These are phyloP conservation scores for Papilio elwesi DNA, from an alignment of 2,888 invertebrate genomes.

Conservation along the genomic window DNA sequence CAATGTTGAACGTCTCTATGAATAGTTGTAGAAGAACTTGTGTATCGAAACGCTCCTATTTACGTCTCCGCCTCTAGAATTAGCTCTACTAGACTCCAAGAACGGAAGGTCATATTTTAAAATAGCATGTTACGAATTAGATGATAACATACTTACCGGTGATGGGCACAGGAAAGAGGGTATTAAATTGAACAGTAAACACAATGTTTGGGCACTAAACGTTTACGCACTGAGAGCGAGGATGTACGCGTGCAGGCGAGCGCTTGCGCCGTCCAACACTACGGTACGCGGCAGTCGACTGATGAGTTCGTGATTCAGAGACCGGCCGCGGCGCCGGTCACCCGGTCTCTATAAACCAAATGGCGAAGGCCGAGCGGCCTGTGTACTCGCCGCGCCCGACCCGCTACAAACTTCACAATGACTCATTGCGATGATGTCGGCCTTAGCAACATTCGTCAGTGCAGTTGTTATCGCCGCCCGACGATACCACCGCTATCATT, in stretches of 20 bases:
- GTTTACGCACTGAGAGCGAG: conserved; percentile 71
- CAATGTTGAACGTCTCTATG: conserved; percentile 15
- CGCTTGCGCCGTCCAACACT: conserved; percentile 69
- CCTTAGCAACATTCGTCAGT: conserved; percentile 46
- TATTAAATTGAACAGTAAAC: conserved; percentile 47
- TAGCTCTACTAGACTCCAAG: conserved; percentile 15
- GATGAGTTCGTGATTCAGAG: conserved; percentile 72
- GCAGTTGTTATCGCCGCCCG: conserved; percentile 38
- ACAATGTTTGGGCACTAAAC: conserved; percentile 56
- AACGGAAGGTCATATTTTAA: background rate
- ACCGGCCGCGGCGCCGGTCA: conserved; percentile 59
- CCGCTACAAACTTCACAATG: conserved; percentile 49
- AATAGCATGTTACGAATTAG: background rate
- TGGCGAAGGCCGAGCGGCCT: conserved; percentile 52
- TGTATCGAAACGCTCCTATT: conserved; percentile 24
- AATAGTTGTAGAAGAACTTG: conserved; percentile 27
- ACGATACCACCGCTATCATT: conserved; percentile 38
- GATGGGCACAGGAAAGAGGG: background rate
- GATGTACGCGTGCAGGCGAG: conserved; percentile 68
- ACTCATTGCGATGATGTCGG: conserved; percentile 62
- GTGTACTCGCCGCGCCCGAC: conserved; percentile 49
- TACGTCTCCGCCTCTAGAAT: conserved; percentile 27
- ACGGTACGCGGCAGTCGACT: conserved; percentile 49
- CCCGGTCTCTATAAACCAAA: conserved; percentile 64
- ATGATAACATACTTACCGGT: conserved; percentile 25